phyloP scores from a whole-genome alignment of 2,888 invertebrate genomes.

The Plagiodera versicolora region DNA sequence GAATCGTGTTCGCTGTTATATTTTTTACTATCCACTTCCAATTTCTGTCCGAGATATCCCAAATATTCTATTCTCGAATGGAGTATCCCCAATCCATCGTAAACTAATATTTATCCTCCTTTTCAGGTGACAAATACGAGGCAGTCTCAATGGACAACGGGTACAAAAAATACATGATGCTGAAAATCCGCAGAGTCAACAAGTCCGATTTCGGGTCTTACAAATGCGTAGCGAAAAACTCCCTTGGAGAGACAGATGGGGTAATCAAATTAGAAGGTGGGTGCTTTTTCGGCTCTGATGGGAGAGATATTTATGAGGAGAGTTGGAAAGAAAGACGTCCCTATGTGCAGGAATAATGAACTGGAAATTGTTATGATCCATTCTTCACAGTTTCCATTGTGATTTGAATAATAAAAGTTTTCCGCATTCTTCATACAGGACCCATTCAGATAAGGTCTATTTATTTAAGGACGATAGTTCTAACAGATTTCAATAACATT shows the following conservation, averaged over 20 bases:
- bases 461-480: too few relatives aligned
- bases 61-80: too few relatives aligned
- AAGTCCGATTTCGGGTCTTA: conserved; percentile 83
- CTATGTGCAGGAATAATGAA: neutral
- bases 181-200: conserved; percentile 82
- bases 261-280: conserved; percentile 87
- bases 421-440: too few relatives aligned
- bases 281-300: conserved; percentile 4
- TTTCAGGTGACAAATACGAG: conserved; percentile 83
- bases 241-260: conserved; percentile 86
- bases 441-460: too few relatives aligned
- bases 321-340: neutral
- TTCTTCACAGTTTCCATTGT: too few relatives aligned
- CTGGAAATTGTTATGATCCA: neutral
- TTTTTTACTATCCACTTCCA: too few relatives aligned
- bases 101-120: neutral
- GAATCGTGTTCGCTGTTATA: too few relatives aligned
- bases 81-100: too few relatives aligned
- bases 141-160: conserved; percentile 80
- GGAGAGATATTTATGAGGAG: neutral
- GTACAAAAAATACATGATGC: conserved; percentile 88
- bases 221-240: conserved; percentile 90
- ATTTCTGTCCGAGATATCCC: too few relatives aligned
- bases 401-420: too few relatives aligned
- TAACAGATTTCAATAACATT: too few relatives aligned